These are phyloP conservation scores for Trogon melanurus DNA, from an alignment of 2,113 vertebrate genomes.

Conservation along the genomic window DNA sequence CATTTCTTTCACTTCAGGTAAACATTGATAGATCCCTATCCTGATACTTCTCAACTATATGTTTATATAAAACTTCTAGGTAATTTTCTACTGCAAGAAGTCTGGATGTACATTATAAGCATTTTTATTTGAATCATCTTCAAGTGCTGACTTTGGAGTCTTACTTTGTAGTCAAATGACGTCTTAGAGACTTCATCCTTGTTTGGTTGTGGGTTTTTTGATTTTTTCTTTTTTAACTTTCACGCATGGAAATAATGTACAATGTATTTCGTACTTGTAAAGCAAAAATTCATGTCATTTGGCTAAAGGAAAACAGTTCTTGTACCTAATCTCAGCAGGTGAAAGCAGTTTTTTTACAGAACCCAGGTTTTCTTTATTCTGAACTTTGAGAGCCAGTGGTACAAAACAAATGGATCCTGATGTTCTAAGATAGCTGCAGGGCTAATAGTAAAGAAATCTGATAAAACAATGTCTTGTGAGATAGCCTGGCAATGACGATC, in stretches of 20 bases:
- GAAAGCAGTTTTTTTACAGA: not conserved
- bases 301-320: not conserved
- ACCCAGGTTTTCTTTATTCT: not conserved
- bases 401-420: conserved; percentile 14
- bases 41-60: not conserved
- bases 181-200: not conserved
- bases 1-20: not conserved
- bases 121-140: not conserved
- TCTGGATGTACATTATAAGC: not conserved
- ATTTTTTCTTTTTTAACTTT: not conserved
- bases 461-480: conserved; percentile 1
- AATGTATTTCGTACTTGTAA: not conserved
- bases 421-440: not conserved
- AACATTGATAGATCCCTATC: not conserved
- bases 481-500: not conserved
- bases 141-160: not conserved
- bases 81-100: not conserved
- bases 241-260: not conserved
- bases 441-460: conserved; percentile 40
- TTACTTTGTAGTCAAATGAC: not conserved
- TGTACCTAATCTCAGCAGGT: not conserved
- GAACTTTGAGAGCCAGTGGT: not conserved
- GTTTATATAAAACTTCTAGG: not conserved
- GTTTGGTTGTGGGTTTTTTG: not conserved
- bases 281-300: not conserved